A percentile compares a stretch with the other conserved stretches of the same genome.
These are phyloP conservation scores for Oreohelix idahoensis DNA, from an alignment of 1,140 invertebrate species.

Conservation along the genomic window DNA sequence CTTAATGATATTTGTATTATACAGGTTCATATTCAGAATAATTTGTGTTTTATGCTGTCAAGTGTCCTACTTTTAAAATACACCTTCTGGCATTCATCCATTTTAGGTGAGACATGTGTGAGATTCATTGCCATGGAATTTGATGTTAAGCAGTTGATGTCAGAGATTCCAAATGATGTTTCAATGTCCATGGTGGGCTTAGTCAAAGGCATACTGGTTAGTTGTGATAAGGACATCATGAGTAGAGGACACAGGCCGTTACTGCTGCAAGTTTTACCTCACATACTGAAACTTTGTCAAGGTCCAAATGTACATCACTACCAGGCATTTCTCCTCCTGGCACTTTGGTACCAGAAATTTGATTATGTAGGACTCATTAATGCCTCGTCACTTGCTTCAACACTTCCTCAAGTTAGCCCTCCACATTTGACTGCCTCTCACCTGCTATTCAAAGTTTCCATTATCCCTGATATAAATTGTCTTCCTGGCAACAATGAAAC, in stretches of 20 bases:
- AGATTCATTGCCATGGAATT: not conserved
- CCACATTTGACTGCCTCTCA: no score
- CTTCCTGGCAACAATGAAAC: no score
- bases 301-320: constrained; percentile 52
- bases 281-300: constrained; percentile 47
- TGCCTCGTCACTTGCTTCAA: not conserved
- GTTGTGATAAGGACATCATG: not conserved
- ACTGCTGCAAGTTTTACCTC: constrained; percentile 38
- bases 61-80: no score
- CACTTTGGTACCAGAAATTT: constrained; percentile 56
- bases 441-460: no score
- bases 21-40: no score
- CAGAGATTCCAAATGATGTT: not conserved
- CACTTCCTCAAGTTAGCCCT: not conserved
- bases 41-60: no score
- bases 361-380: not conserved
- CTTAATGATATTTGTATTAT: no score
- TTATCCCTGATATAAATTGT: no score
- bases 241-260: constrained; percentile 4
- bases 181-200: not conserved
- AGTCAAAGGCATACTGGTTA: constrained; percentile 32
- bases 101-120: not conserved
- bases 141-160: not conserved
- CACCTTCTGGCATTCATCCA: no score
- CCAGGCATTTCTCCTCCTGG: constrained; percentile 55